These are phyloP conservation scores for Ommatoiulus sabulosus DNA, from an alignment of 2,888 invertebrate genomes.

Conservation along the genomic window DNA sequence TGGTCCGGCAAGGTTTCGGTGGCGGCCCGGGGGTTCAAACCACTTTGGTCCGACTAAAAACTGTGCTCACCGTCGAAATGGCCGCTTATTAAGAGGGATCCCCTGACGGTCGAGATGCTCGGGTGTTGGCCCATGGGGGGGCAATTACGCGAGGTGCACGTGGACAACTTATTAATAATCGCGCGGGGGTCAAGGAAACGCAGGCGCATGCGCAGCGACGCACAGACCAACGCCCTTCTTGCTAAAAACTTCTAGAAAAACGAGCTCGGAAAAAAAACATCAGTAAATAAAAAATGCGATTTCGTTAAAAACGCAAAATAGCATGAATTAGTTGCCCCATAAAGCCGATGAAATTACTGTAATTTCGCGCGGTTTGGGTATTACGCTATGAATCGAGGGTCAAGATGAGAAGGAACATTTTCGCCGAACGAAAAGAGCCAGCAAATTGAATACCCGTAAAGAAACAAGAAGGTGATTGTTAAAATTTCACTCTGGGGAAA, in stretches of 20 bases:
- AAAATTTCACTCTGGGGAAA: background rate
- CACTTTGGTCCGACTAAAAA: background rate
- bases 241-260: background rate
- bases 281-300: background rate
- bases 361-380: background rate
- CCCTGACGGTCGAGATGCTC: background rate
- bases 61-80: background rate
- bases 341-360: background rate
- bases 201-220: background rate
- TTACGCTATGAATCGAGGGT: background rate
- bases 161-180: background rate
- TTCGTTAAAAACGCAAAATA: background rate
- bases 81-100: background rate
- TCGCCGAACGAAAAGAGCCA: background rate
- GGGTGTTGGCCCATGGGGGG: background rate
- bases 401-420: background rate
- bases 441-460: background rate
- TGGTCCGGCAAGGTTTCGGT: background rate
- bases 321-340: background rate
- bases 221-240: background rate
- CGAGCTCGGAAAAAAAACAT: background rate
- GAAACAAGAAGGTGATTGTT: background rate
- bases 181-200: background rate
- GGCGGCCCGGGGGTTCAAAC: background rate
- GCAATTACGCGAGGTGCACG: background rate